Percentiles rank a stretch among this genome's conserved stretches.
phyloP scores from a whole-genome alignment of 1,140 invertebrate species.

The Pogonognathellus flavescens region DNA sequence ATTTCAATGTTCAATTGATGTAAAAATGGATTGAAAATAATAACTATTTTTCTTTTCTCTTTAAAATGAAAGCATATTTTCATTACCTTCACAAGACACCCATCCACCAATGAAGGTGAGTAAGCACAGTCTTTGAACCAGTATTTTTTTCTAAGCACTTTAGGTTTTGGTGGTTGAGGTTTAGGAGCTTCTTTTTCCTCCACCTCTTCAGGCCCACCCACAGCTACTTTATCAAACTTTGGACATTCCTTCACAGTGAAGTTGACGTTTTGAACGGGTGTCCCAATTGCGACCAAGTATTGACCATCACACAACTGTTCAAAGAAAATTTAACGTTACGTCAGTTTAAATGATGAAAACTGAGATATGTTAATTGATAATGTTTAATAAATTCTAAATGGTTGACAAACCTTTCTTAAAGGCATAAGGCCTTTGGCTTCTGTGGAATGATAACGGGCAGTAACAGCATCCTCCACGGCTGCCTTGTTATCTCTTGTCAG shows the following conservation, averaged over 20 bases:
- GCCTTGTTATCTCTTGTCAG: neutral
- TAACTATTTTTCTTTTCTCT: too few species aligned
- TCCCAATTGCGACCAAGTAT: constrained; percentile 14
- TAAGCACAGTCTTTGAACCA: neutral
- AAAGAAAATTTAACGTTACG: neutral
- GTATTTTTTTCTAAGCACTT: neutral
- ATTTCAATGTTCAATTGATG: too few species aligned
- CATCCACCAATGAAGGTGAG: neutral
- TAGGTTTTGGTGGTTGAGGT: neutral
- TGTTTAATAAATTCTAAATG: too few species aligned
- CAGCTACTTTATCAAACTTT: neutral
- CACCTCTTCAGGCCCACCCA: neutral
- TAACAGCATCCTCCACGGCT: neutral
- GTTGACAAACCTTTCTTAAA: constrained; percentile 6
- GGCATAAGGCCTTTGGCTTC: constrained; percentile 12
- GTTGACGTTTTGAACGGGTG: neutral
- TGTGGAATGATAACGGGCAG: neutral
- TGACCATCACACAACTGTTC: constrained; percentile 28
- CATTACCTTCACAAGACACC: neutral
- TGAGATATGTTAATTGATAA: too few species aligned
- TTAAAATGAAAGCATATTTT: too few species aligned
- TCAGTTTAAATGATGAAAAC: too few species aligned
- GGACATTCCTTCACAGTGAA: neutral
- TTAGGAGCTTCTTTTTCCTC: neutral
- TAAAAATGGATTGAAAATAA: too few species aligned